Evolutionary conservation across 2,797 vertebrate genomes (phyloP), one percentile per base, ranked within the genome.

Genomic region (Thalassophryne amazonica): DNA sequence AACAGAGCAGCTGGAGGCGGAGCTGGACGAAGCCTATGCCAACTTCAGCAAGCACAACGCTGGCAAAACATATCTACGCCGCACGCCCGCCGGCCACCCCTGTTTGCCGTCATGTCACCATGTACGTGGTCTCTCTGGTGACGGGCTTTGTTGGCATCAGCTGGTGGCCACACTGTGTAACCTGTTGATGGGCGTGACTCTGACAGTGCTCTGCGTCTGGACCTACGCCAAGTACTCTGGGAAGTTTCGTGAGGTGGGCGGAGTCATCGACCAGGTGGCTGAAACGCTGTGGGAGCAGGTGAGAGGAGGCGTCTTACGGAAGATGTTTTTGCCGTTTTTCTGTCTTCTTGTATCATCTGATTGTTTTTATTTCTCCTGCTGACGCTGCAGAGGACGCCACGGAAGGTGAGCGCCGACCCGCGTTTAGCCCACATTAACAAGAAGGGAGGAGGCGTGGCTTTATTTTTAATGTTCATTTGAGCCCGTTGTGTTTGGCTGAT

Each of bases 221-320:
- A 93, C 94, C 1, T 98, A 98, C 5, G 92, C 91, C 62, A 95
- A 94, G 67, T 98, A 98, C 92, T 98, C 96, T 7, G 96, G 96
- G 60, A 93, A 98, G 88, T 95, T 95, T 84, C 89, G 96, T 56
- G 95, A 98, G 78, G 86, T 98, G 43, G 96, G 95, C 37, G 90
- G 92, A 69, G 67, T 90, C 89, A 98, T 98, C 54, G 96, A 98
- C 88, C 91, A 93, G 74, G 89, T 94, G 46, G 94, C 96, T 6
- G 94, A 96, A 79, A 92, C 90, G 45, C 88, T 98, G 35, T 98
- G 96, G 96, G 95, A 98, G 74, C 95, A 98, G 95, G 96, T 97
- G 86, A 67, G 69, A 3, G 9, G 3, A 4, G 4, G 2, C 7
- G 17, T n/a, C n/a, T n/a, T n/a, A n/a, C n/a, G n/a, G n/a, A n/a